Evolutionary conservation across 2,888 invertebrate species (phyloP).

Genomic region (Dryococelus australis): DNA sequence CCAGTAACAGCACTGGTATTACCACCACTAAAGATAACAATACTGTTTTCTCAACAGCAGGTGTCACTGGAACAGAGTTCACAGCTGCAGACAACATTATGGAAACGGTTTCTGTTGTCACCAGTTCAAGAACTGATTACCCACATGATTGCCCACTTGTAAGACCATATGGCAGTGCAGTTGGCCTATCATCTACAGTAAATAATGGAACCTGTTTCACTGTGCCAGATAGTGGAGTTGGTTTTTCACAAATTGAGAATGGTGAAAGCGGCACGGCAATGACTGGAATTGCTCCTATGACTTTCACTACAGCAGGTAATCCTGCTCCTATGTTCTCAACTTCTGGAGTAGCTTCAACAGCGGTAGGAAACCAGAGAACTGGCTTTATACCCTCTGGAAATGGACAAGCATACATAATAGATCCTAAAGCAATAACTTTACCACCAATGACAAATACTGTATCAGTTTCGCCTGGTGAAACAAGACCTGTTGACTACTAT

Average conservation of each 20-base stretch:
- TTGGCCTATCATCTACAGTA: background rate
- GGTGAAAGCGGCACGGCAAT: background rate
- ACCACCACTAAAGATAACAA: background rate
- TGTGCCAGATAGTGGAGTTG: background rate
- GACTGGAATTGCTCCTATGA: background rate
- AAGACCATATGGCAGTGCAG: background rate
- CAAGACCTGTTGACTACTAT: background rate
- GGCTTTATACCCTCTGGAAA: background rate
- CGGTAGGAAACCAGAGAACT: background rate
- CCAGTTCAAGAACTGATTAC: background rate
- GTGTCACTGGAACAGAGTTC: background rate
- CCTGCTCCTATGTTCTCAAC: background rate
- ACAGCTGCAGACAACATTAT: background rate
- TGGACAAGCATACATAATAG: background rate
- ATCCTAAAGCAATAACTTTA: background rate
- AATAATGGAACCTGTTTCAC: background rate
- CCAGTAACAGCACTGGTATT: background rate
- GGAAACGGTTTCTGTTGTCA: background rate
- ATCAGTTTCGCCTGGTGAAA: background rate
- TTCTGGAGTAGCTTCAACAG: background rate
- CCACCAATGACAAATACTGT: background rate
- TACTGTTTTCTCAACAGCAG: background rate
- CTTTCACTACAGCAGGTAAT: background rate
- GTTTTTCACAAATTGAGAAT: background rate
- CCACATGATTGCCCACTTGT: background rate